Evolutionary conservation across 2,888 invertebrate genomes (phyloP).

Genomic region (Plusia festucae): DNA sequence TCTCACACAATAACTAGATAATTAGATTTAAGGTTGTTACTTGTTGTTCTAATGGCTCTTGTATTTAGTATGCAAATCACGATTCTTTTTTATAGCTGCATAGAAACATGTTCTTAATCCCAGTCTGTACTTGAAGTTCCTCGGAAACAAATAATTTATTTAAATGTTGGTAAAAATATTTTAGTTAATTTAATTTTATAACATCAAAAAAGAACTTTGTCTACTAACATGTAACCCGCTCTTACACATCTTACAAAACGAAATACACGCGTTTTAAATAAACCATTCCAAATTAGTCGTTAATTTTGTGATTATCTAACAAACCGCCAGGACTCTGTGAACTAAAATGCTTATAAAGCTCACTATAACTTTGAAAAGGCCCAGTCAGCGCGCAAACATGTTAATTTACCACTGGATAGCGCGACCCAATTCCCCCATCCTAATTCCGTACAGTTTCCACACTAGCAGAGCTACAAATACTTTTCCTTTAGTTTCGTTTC

Average conservation of each 20-base stretch:
- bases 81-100: no score
- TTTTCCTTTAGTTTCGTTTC: slow-evolving; percentile 87
- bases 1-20: neutral
- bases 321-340: slow-evolving; percentile 42
- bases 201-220: no score
- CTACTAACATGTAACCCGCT: neutral
- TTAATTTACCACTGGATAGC: slow-evolving; percentile 75
- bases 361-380: slow-evolving; percentile 61
- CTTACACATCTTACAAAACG: slow-evolving; percentile 1
- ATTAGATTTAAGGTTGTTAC: no score
- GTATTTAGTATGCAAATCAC: no score
- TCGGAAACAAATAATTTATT: neutral
- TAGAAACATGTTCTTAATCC: no score
- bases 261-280: slow-evolving; percentile 7
- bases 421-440: slow-evolving; percentile 77
- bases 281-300: slow-evolving; percentile 26
- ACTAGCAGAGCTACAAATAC: slow-evolving; percentile 82
- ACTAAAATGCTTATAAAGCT: slow-evolving; percentile 60
- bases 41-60: no score
- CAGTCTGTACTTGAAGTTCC: no score
- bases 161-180: neutral
- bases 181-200: no score
- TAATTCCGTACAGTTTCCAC: slow-evolving; percentile 81
- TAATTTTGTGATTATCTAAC: slow-evolving; percentile 51
- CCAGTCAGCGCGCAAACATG: slow-evolving; percentile 71